Conservation (phyloP, 2,888 invertebrate genomes). For the Oeneis ivallda region DNA sequence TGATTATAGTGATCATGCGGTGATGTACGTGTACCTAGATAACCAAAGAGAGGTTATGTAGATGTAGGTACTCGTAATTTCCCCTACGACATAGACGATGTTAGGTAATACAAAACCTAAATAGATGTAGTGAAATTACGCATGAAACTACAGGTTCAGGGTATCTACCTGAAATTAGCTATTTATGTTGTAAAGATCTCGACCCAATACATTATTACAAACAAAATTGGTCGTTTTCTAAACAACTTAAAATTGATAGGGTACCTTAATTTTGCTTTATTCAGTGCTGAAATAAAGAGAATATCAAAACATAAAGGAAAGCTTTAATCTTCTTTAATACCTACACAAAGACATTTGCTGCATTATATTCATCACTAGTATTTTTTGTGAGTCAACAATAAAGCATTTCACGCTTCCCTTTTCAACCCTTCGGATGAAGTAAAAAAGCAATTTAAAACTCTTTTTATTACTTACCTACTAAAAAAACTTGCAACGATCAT, state of each 20-base stretch:
- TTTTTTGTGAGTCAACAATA: conserved; percentile 25
- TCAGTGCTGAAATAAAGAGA: neutral
- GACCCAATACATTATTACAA: no score
- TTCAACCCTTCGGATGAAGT: conserved; percentile 48
- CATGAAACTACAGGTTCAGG: no score
- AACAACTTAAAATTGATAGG: neutral
- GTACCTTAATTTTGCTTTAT: neutral
- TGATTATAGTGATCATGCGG: no score
- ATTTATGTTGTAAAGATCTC: no score
- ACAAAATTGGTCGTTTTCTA: no score
- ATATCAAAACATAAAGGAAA: neutral
- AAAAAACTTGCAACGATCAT: neutral
- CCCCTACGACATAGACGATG: no score
- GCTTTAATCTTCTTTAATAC: conserved; percentile 6
- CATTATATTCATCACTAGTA: conserved; percentile 7
- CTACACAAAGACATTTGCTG: conserved; percentile 14
- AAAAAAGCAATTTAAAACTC: conserved; percentile 51
- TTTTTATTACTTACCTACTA: conserved; percentile 41
- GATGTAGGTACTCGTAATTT: no score
- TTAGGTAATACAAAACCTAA: no score
- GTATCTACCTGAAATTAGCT: no score
- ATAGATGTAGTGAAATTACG: no score
- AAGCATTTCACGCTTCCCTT: conserved; percentile 58
- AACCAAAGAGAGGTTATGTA: no score
- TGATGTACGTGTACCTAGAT: no score